These are phyloP conservation scores for Episyrphus balteatus DNA, from an alignment of 1,140 invertebrate genomes.

Conservation along the genomic window DNA sequence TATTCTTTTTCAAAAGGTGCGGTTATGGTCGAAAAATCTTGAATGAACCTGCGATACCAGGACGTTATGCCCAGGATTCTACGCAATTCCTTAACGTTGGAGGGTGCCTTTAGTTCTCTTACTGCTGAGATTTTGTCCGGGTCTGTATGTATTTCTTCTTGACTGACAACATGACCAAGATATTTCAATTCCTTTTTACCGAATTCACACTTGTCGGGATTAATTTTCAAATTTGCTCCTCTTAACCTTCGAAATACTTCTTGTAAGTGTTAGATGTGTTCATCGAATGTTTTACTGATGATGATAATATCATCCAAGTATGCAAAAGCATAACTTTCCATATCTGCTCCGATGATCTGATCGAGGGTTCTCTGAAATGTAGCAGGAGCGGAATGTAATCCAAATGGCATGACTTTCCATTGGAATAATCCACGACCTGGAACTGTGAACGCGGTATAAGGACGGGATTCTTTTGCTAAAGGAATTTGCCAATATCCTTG, in stretches of 20 bases:
- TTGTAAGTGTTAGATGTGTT: no score
- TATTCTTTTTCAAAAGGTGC: slow-evolving; percentile 3
- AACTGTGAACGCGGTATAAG: slow-evolving; percentile 38
- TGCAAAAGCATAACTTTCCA: slow-evolving; percentile 19
- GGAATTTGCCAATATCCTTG: no score
- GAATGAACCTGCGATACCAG: slow-evolving; percentile 39
- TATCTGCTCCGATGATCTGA: neutral
- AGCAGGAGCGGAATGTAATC: slow-evolving; percentile 1
- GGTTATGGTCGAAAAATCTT: slow-evolving; percentile 21
- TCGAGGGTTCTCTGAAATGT: slow-evolving; percentile 2
- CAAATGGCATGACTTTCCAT: slow-evolving; percentile 20
- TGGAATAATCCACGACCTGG: slow-evolving; percentile 30
- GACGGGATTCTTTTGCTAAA: no score
- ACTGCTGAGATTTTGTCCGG: no score
- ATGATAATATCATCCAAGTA: slow-evolving; percentile 16
- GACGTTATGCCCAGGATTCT: slow-evolving; percentile 30
- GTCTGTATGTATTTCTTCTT: no score
- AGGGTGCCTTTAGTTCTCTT: slow-evolving; percentile 14
- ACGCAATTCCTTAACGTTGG: slow-evolving; percentile 25
- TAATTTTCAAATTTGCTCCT: no score
- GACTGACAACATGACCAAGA: no score
- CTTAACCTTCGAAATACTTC: no score
- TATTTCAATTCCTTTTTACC: no score
- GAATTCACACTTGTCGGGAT: no score
- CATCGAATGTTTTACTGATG: slow-evolving; percentile 18